These are phyloP conservation scores for Labeo catla DNA, from an alignment of 2,113 vertebrate genomes.

Conservation along the genomic window DNA sequence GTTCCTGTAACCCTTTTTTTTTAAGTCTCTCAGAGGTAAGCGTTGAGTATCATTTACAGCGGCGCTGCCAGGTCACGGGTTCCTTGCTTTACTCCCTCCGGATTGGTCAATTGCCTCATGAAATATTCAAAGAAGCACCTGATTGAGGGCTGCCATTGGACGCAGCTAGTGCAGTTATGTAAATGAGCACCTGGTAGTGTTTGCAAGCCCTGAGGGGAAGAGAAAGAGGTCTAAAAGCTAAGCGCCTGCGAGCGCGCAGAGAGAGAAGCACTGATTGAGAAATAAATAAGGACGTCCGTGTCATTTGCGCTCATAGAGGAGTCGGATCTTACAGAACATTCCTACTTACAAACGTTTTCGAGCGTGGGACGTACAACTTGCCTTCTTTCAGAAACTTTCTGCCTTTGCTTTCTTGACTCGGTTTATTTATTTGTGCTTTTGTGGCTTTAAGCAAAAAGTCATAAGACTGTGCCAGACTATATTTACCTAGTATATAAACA, in stretches of 20 bases:
- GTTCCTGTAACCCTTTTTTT: conserved; percentile 49
- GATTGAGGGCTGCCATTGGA: conserved; percentile 71
- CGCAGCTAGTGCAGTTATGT: conserved; percentile 75
- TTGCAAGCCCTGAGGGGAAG: conserved; percentile 32
- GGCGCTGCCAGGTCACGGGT: conserved; percentile 50
- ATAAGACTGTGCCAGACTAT: neutral
- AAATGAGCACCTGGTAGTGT: conserved; percentile 80
- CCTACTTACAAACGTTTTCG: neutral
- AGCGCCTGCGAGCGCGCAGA: conserved; percentile 4
- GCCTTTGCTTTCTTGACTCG: neutral
- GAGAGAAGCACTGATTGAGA: conserved; percentile 28
- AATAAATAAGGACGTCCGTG: conserved; percentile 28
- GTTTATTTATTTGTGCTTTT: neutral
- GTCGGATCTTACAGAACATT: neutral
- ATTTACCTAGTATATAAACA: conserved; percentile 4
- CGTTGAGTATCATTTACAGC: conserved; percentile 57
- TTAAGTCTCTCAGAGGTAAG: conserved; percentile 45
- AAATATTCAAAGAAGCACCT: conserved; percentile 73
- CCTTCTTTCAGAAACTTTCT: neutral
- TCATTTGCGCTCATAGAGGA: neutral
- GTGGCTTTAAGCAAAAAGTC: neutral
- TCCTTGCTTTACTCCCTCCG: conserved; percentile 58
- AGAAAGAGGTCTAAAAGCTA: conserved; percentile 1
- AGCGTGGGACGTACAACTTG: neutral
- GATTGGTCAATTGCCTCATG: conserved; percentile 67